Evolutionary conservation across 2,113 vertebrate species (phyloP).

Genomic region (Diadophis punctatus): DNA sequence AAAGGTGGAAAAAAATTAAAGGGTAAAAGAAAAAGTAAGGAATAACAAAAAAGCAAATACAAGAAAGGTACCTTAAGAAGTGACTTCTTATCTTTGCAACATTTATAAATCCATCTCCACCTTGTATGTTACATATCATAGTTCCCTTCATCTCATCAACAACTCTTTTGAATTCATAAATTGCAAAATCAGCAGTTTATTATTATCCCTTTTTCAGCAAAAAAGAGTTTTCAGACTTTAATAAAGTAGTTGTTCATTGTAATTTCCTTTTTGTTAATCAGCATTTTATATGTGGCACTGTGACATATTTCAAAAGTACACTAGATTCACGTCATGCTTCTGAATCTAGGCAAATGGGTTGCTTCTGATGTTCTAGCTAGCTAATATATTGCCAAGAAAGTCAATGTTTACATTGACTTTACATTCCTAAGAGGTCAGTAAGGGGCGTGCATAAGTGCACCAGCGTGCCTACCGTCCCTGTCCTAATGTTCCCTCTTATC

Average conservation of each 20-base stretch:
- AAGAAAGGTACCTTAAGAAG: not conserved
- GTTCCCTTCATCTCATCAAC: not conserved
- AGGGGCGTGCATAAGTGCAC: too few species aligned
- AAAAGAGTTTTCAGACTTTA: not conserved
- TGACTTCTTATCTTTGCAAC: not conserved
- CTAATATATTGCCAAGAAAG: not conserved
- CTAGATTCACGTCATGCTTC: not conserved
- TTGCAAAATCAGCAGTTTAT: not conserved
- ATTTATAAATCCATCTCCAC: not conserved
- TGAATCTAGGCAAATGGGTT: not conserved
- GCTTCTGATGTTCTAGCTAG: not conserved
- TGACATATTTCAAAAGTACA: not conserved
- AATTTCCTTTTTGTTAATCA: not conserved
- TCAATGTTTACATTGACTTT: accelerated
- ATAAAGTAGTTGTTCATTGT: not conserved
- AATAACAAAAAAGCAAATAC: not conserved
- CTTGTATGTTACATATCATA: not conserved
- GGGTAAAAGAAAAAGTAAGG: not conserved
- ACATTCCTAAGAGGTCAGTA: too few species aligned
- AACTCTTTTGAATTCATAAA: not conserved
- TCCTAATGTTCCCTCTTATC: too few species aligned
- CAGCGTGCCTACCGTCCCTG: too few species aligned
- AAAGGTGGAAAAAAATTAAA: not conserved
- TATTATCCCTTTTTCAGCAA: not conserved
- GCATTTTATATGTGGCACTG: not conserved